Conservation (phyloP, 1,140 invertebrate species). For the Drosophila eugracilis region DNA sequence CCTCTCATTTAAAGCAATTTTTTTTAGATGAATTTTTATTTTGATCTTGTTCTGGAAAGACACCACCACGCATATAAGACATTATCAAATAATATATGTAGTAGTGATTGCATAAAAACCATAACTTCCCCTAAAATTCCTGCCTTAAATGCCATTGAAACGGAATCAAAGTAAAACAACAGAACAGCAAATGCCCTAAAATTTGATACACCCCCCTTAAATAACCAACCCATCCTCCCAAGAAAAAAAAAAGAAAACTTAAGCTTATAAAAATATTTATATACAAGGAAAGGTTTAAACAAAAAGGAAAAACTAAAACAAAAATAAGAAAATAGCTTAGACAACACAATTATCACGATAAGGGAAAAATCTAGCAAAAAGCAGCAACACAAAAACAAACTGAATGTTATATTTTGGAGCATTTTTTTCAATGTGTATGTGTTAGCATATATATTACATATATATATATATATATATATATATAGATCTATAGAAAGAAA, state of each 20-base stretch:
- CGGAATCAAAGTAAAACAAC: conserved; percentile 27
- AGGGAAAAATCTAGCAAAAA: conserved; percentile 36
- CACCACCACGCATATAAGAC: conserved; percentile 23
- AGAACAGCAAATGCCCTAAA: conserved; percentile 8
- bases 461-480: conserved; percentile 29
- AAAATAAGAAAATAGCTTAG: conserved; percentile 9
- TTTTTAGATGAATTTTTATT: conserved; percentile 20
- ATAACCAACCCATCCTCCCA: conserved; percentile 2
- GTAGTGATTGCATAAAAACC: conserved; percentile 1
- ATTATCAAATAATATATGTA: conserved; percentile 9
- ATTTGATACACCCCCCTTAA: conserved; percentile 15
- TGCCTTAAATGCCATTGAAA: conserved; percentile 28
- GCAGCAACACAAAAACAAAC: conserved; percentile 48
- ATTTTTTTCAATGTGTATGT: conserved; percentile 73
- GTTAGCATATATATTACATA: conserved; percentile 30
- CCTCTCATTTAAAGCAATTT: conserved; percentile 13
- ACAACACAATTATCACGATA: conserved; percentile 36
- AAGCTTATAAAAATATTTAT: conserved; percentile 58
- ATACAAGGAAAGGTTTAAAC: conserved; percentile 28
- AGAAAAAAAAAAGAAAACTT: conserved; percentile 8
- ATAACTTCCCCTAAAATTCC: background rate
- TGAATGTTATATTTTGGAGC: conserved; percentile 78
- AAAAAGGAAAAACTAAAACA: conserved; percentile 2
- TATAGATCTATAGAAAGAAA: conserved; percentile 18
- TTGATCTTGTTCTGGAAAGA: conserved; percentile 31